A percentile compares a stretch with the other conserved stretches of the same genome.
phyloP scores from a whole-genome alignment of 2,113 vertebrate genomes.

The Protobothrops flavoviridis region DNA sequence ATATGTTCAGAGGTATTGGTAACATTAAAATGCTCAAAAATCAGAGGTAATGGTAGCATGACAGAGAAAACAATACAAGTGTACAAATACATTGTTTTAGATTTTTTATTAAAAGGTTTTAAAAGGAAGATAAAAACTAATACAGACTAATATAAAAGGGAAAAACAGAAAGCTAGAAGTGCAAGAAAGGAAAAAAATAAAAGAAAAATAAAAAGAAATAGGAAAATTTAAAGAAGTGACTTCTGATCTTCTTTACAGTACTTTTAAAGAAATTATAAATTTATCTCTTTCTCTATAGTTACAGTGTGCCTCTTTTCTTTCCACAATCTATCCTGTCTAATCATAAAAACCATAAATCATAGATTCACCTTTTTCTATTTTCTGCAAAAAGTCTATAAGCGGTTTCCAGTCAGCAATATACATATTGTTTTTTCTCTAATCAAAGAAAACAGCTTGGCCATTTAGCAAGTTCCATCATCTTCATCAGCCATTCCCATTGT shows the following conservation, averaged over 20 bases:
- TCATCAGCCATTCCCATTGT: neutral
- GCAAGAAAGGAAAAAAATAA: neutral
- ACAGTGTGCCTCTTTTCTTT: neutral
- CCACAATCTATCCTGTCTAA: neutral
- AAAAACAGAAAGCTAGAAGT: neutral
- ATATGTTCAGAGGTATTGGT: neutral
- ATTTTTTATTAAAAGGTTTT: neutral
- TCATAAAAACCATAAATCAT: neutral
- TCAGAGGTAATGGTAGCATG: neutral
- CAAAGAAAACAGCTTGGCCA: neutral
- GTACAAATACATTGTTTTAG: neutral
- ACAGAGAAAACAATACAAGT: neutral
- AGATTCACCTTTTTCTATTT: neutral
- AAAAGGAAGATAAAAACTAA: neutral
- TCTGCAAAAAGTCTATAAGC: neutral
- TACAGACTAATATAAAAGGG: neutral
- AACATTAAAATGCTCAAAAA: neutral
- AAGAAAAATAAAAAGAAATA: too few relatives aligned
- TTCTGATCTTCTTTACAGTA: neutral
- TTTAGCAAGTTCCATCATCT: neutral
- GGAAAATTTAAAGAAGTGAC: neutral
- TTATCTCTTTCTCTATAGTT: neutral
- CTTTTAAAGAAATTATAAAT: neutral
- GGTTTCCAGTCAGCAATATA: neutral
- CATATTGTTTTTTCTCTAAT: neutral